Percentiles rank a stretch among this genome's conserved stretches.
These are phyloP conservation scores for Heliconius charithonia DNA, from an alignment of 2,888 invertebrate genomes.

Conservation along the genomic window DNA sequence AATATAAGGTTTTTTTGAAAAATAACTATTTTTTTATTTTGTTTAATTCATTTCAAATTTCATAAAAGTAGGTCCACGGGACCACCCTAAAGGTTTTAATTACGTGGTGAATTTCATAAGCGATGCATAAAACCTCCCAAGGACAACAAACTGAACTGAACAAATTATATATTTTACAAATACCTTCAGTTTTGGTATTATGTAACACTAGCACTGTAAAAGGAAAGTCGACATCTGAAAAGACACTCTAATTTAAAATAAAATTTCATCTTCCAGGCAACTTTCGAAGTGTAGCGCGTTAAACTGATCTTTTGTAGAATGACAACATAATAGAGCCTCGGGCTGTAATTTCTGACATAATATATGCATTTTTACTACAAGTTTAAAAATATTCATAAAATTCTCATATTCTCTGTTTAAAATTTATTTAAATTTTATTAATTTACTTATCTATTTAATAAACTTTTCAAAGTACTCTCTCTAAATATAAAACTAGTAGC, in stretches of 20 bases:
- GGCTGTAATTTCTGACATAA: constrained; percentile 7
- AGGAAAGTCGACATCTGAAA: constrained; percentile 13
- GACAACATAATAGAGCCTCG: constrained; percentile 18
- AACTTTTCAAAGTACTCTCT: background rate
- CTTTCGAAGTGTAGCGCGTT: constrained; percentile 23
- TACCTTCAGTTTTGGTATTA: background rate
- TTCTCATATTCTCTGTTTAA: too few relatives aligned
- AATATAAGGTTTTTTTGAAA: too few relatives aligned
- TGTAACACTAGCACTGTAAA: background rate
- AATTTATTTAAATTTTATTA: background rate
- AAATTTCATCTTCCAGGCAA: constrained; percentile 17
- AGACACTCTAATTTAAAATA: constrained; percentile 22
- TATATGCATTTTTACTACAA: constrained; percentile 14
- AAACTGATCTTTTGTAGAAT: constrained; percentile 28
- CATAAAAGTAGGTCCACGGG: too few relatives aligned
- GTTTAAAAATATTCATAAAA: too few relatives aligned
- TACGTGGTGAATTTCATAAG: too few relatives aligned
- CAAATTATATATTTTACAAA: background rate
- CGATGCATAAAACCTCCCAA: too few relatives aligned
- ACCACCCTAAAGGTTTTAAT: too few relatives aligned
- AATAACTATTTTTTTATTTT: too few relatives aligned
- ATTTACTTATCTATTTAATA: background rate
- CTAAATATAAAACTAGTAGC: too few relatives aligned
- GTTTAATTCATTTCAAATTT: too few relatives aligned
- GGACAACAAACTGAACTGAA: too few relatives aligned